Percentiles rank a stretch among this genome's conserved stretches.
Conservation (phyloP, 1,140 invertebrate genomes). For the Zaprionus davidi region DNA sequence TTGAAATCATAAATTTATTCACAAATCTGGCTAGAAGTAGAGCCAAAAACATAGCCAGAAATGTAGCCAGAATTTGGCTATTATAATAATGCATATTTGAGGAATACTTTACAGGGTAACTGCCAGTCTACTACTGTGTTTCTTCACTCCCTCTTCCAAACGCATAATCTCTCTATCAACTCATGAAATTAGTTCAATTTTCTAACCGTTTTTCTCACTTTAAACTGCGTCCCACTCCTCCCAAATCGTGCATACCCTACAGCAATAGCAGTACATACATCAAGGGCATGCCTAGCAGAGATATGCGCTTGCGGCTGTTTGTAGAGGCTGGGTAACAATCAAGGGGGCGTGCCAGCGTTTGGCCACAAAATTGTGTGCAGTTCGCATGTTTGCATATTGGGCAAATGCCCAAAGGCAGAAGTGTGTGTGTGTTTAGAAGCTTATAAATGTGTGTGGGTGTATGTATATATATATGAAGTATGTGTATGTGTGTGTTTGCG, state of each 20-base stretch:
- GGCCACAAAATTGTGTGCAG: slow-evolving; percentile 48
- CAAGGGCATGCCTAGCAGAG: background rate
- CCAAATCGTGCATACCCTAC: background rate
- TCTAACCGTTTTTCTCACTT: background rate
- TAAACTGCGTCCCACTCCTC: background rate
- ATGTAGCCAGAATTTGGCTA: background rate
- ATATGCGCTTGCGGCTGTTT: slow-evolving; percentile 15
- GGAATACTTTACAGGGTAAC: background rate
- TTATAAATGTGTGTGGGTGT: too few relatives aligned
- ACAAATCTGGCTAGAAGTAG: background rate
- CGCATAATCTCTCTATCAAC: background rate
- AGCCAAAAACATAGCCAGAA: background rate
- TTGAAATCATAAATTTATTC: background rate
- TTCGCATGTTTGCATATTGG: slow-evolving; percentile 46
- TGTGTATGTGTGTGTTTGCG: slow-evolving; percentile 8
- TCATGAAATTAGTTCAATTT: background rate
- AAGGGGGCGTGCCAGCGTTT: slow-evolving; percentile 15
- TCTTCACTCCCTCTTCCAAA: background rate
- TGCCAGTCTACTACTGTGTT: background rate
- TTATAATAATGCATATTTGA: background rate
- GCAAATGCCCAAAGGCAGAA: slow-evolving; percentile 27
- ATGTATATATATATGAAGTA: slow-evolving; percentile 7
- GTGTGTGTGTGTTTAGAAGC: slow-evolving; percentile 9
- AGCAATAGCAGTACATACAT: background rate
- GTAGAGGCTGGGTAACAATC: background rate